These are phyloP conservation scores for Protobothrops flavoviridis DNA, from an alignment of 2,113 vertebrate species.

Conservation along the genomic window DNA sequence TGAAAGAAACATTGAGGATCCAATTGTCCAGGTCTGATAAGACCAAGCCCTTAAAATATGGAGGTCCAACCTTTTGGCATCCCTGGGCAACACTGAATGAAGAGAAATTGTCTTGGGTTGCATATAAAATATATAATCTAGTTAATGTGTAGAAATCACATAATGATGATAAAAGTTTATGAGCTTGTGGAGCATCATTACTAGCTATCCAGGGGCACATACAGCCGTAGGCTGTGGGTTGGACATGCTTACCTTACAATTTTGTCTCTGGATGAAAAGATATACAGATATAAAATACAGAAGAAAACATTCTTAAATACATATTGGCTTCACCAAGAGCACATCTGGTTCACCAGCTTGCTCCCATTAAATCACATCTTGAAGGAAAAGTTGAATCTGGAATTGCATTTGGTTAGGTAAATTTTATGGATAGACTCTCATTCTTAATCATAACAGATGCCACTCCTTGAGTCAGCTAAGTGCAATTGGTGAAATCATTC, in stretches of 20 bases:
- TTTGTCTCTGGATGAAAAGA: slow-evolving; percentile 25
- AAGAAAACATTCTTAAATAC: slow-evolving; percentile 23
- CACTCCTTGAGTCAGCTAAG: background rate
- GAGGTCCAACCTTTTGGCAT: background rate
- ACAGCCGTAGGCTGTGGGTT: background rate
- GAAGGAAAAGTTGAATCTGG: background rate
- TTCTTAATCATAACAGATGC: background rate
- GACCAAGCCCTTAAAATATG: background rate
- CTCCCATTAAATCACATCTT: slow-evolving; percentile 38
- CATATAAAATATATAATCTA: background rate
- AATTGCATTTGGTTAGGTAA: background rate
- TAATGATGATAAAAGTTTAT: background rate
- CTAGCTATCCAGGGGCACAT: background rate
- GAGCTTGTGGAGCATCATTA: background rate
- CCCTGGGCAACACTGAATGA: background rate
- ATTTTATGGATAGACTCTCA: slow-evolving; percentile 2
- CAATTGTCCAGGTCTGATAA: background rate
- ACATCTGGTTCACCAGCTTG: slow-evolving; percentile 17
- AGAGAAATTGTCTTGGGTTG: background rate
- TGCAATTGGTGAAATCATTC: slow-evolving; percentile 20
- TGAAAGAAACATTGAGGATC: background rate
- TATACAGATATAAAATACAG: slow-evolving; percentile 20
- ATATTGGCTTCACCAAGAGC: slow-evolving; percentile 22
- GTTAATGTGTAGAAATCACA: background rate
- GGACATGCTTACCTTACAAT: background rate